These are phyloP conservation scores for Enteromius trimaculatus DNA, from an alignment of 2,797 vertebrate genomes.

Conservation along the genomic window DNA sequence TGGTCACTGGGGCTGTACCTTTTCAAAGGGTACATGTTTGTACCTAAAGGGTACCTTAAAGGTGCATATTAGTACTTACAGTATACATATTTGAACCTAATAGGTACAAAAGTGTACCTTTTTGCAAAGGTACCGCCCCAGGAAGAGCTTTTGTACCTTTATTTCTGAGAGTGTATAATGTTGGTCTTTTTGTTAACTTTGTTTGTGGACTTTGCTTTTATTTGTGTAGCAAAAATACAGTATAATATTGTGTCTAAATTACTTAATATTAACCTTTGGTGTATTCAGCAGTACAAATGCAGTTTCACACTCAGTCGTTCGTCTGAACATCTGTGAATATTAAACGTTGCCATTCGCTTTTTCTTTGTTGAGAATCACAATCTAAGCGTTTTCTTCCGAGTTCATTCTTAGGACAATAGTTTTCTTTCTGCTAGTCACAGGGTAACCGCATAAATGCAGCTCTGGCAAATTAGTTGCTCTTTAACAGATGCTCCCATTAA, in stretches of 20 bases:
- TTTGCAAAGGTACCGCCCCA: too few relatives aligned
- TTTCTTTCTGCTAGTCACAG: constrained; percentile 4
- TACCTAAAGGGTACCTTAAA: too few relatives aligned
- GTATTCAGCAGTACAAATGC: background rate
- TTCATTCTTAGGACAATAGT: background rate
- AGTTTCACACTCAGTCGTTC: background rate
- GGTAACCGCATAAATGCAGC: constrained; percentile 4
- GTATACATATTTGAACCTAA: too few relatives aligned
- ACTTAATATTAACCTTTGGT: background rate
- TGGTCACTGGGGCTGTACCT: too few relatives aligned
- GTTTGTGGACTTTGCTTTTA: background rate
- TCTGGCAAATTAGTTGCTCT: constrained; percentile 17
- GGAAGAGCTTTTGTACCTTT: too few relatives aligned
- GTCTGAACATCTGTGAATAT: background rate
- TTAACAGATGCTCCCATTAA: constrained; percentile 36
- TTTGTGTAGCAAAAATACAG: background rate
- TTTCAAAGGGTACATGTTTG: too few relatives aligned
- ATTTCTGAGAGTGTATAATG: too few relatives aligned
- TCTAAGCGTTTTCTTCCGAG: background rate
- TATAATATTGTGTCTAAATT: background rate
- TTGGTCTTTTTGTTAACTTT: background rate
- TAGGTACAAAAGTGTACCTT: too few relatives aligned
- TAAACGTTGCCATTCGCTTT: background rate
- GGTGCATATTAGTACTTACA: too few relatives aligned
- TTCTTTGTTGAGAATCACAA: background rate